These are phyloP conservation scores for Lycocorax pyrrhopterus DNA, from an alignment of 2,113 vertebrate genomes.

Conservation along the genomic window DNA sequence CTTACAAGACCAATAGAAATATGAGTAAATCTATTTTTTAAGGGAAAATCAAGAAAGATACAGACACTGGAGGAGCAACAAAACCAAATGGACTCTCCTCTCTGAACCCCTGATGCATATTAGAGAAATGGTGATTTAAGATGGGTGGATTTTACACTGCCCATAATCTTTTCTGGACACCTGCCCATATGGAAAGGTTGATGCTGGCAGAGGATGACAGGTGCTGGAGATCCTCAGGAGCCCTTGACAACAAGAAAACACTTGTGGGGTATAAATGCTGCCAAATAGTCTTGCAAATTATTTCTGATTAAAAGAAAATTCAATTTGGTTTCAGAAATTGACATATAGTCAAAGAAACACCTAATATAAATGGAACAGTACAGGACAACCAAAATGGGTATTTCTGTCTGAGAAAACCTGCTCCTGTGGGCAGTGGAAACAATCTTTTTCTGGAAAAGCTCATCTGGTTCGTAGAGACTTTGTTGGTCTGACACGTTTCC, in stretches of 20 bases:
- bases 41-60: background rate
- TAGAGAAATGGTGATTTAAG: background rate
- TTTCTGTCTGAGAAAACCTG: background rate
- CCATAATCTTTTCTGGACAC: background rate
- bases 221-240: background rate
- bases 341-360: background rate
- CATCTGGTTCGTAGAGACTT: background rate
- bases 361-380: background rate
- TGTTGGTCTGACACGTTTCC: background rate
- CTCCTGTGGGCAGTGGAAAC: background rate
- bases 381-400: background rate
- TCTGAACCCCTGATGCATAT: background rate
- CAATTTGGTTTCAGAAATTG: background rate
- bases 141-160: background rate
- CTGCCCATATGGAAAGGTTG: background rate
- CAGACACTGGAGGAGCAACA: background rate
- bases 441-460: background rate
- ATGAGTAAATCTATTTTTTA: background rate
- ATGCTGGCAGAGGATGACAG: background rate
- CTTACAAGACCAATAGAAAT: background rate
- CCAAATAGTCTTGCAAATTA: background rate
- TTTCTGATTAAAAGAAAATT: background rate
- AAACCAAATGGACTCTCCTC: background rate
- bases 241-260: background rate
- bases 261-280: background rate